Base-by-base conservation (phyloP, 2,797 vertebrate species). In the Mionectes olivaceus region DNA sequence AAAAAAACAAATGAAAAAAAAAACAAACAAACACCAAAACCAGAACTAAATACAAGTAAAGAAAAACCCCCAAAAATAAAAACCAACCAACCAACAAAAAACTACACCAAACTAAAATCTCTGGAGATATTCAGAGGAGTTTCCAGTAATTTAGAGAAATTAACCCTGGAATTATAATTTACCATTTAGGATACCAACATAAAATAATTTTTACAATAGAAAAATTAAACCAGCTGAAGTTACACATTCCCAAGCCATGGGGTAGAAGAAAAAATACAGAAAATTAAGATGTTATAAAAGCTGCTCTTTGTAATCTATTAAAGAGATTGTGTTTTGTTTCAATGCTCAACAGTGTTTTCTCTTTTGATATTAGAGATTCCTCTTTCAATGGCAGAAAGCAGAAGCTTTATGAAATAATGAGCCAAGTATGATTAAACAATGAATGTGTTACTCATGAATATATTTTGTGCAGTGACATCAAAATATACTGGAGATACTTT, bases 11-110 rank as follows among this genome's bases (percentile, higher is more conserved):
- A 64, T 7, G 43, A 35, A 7, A 50, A 7, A n/a, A 41, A 60
- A 47, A 13, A 0, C 13, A 39, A 13, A 13, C 0, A 35, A 35
- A 35, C 35, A 35, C 2, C 14, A 6, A 24, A 30, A 39, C 2
- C 5, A 56, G 68, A 11, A 22, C 9, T 5, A 68, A 11, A 27
- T 13, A 7, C 17, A 74, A 67, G 3, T 12, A 35, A 24, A 7
- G 21, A 56, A 32, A 6, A 19, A 35, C 2, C 2, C 11, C 22
- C 10, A 22, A 46, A 46, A 46, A 46, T 23, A 46, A 28, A 27
- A 27, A 13, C 16, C 8, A 53, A 50, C 3, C n/a, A 60, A 39
- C 15, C 11, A 14, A 27, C 8, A 3, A 33, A 25, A 57, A 57
- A 5, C 3, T 11, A 11, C 21, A 32, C 7, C 11, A 56, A 57